phyloP scores from a whole-genome alignment of 2,113 vertebrate species.

The Hipposideros armiger region DNA sequence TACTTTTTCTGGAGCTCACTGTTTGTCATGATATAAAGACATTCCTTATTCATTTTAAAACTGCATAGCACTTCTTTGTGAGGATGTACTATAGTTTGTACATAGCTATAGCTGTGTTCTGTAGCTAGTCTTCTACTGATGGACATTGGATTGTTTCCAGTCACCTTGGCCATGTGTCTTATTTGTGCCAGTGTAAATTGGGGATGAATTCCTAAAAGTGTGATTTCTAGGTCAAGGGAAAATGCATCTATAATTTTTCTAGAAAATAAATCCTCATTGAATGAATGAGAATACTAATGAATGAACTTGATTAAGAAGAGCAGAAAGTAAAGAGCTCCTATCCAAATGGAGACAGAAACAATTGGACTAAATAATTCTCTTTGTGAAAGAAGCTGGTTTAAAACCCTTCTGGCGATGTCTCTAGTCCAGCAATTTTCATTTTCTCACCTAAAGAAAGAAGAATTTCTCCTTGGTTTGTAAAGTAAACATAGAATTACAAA shows the following conservation, averaged over 20 bases:
- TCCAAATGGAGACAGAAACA: constrained; percentile 63
- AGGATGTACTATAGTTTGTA: neutral
- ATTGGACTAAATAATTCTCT: constrained; percentile 46
- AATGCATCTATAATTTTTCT: constrained; percentile 53
- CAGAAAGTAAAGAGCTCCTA: constrained; percentile 65
- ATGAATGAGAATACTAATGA: constrained; percentile 57
- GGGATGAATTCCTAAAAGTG: constrained; percentile 34
- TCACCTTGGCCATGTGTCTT: neutral
- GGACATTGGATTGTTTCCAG: neutral
- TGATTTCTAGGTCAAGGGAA: constrained; percentile 41
- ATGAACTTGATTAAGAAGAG: constrained; percentile 61
- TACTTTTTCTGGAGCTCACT: neutral
- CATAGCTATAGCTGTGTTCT: neutral
- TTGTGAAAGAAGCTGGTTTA: neutral
- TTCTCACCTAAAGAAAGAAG: constrained; percentile 14
- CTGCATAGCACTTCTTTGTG: neutral
- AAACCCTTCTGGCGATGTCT: neutral
- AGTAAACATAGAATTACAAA: constrained; percentile 51
- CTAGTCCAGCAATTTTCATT: constrained; percentile 14
- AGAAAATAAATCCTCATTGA: constrained; percentile 49
- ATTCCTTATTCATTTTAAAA: neutral
- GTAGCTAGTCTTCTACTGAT: neutral
- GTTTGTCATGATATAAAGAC: neutral
- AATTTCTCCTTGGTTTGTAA: constrained; percentile 59
- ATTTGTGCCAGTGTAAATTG: neutral